Percentiles rank a stretch among this genome's conserved stretches.
Conservation (phyloP, 2,888 invertebrate species). For the Epiblema foenella region DNA sequence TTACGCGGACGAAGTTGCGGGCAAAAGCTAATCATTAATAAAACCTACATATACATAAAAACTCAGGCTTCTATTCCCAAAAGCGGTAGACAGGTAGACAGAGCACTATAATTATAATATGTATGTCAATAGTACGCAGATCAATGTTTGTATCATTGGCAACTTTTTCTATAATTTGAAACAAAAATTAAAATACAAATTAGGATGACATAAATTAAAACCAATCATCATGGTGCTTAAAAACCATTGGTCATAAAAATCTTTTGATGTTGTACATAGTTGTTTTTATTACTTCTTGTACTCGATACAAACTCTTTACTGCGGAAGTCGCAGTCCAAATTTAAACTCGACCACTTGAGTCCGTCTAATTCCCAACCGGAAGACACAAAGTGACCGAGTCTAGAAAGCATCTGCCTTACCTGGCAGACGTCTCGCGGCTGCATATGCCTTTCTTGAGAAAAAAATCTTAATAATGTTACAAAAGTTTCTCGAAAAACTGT, state of each 20-base stretch:
- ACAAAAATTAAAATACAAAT: neutral
- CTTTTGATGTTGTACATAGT: neutral
- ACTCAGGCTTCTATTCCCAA: no score
- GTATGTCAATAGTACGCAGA: no score
- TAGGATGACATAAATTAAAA: neutral
- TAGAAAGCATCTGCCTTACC: slow-evolving; percentile 74
- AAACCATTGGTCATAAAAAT: neutral
- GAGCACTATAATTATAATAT: no score
- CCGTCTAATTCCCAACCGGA: slow-evolving; percentile 50
- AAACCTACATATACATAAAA: no score
- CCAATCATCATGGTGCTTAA: neutral
- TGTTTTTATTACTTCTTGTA: neutral
- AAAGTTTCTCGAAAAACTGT: slow-evolving; percentile 73
- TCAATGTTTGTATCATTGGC: no score
- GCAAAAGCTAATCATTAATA: no score
- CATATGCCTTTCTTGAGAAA: slow-evolving; percentile 77
- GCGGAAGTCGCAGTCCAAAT: slow-evolving; percentile 31
- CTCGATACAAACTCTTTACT: slow-evolving; percentile 18
- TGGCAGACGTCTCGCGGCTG: slow-evolving; percentile 65
- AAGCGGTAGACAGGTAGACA: no score
- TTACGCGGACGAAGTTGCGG: no score
- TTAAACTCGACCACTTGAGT: slow-evolving; percentile 38
- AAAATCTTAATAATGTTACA: slow-evolving; percentile 77
- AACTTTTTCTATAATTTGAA: no score
- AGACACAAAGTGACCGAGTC: slow-evolving; percentile 59